phyloP scores from a whole-genome alignment of 2,888 invertebrate species.

The Linnaemya vulpina region DNA sequence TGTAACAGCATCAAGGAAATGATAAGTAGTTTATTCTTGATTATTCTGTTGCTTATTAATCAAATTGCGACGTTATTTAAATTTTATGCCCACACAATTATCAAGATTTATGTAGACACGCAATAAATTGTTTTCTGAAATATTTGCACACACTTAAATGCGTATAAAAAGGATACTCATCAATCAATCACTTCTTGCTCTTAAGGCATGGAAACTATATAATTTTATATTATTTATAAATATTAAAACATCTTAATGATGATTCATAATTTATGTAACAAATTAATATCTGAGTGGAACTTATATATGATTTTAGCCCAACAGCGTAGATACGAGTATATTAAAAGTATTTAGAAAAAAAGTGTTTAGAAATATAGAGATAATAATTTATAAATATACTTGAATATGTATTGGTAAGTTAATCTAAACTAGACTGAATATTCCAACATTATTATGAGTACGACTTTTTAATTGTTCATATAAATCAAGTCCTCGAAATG shows the following conservation, averaged over 20 bases:
- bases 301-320: constrained; percentile 39
- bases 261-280: constrained; percentile 59
- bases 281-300: constrained; percentile 21
- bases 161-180: background rate
- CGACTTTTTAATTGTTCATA: constrained; percentile 12
- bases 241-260: constrained; percentile 50
- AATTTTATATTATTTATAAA: background rate
- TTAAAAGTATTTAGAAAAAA: constrained; percentile 12
- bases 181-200: constrained; percentile 47
- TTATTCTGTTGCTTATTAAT: too few species aligned
- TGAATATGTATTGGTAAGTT: constrained; percentile 36
- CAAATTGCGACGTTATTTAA: background rate
- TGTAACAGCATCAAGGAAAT: too few species aligned
- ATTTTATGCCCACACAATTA: background rate
- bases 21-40: too few species aligned
- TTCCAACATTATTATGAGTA: background rate
- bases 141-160: constrained; percentile 28
- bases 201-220: background rate
- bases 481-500: constrained; percentile 35
- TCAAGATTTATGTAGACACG: background rate
- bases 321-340: background rate
- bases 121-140: constrained; percentile 10
- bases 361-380: constrained; percentile 17
- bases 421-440: background rate
- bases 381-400: constrained; percentile 36